These are phyloP conservation scores for Musca domestica DNA, from an alignment of 1,140 invertebrate genomes.

Conservation along the genomic window DNA sequence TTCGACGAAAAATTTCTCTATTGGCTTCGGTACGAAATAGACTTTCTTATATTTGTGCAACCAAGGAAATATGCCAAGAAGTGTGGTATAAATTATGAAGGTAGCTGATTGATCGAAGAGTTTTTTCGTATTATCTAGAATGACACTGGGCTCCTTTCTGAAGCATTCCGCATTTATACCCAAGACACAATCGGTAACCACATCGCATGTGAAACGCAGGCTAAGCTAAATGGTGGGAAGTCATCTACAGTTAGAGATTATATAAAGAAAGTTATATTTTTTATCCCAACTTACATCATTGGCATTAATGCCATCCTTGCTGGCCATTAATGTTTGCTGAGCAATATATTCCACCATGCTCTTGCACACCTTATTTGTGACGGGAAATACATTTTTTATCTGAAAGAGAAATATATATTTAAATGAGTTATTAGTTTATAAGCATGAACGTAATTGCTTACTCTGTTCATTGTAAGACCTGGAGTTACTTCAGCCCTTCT, in stretches of 20 bases:
- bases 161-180: slow-evolving; percentile 54
- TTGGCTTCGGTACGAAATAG: slow-evolving; percentile 32
- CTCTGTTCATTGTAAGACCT: slow-evolving; percentile 56
- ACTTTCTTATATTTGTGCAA: slow-evolving; percentile 30
- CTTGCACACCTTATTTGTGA: slow-evolving; percentile 41
- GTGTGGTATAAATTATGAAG: slow-evolving; percentile 31
- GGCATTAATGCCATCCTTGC: slow-evolving; percentile 34
- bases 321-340: slow-evolving; percentile 32
- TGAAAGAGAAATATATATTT: not conserved
- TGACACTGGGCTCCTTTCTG: slow-evolving; percentile 34
- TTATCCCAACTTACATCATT: slow-evolving; percentile 34
- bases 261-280: too few species aligned
- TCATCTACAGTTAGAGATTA: not conserved
- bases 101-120: slow-evolving; percentile 29
- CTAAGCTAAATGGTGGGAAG: slow-evolving; percentile 34
- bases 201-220: slow-evolving; percentile 55
- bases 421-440: not conserved
- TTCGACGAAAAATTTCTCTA: slow-evolving; percentile 43
- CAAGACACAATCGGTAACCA: slow-evolving; percentile 56
- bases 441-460: slow-evolving; percentile 20
- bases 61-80: slow-evolving; percentile 31
- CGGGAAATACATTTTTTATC: slow-evolving; percentile 42
- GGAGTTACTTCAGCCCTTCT: slow-evolving; percentile 58
- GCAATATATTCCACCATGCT: slow-evolving; percentile 36
- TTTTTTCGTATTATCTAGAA: slow-evolving; percentile 31